Percentiles rank a stretch among this genome's conserved stretches.
Evolutionary conservation across 2,888 invertebrate species (phyloP).

Genomic region (Diplolepis rosae): DNA sequence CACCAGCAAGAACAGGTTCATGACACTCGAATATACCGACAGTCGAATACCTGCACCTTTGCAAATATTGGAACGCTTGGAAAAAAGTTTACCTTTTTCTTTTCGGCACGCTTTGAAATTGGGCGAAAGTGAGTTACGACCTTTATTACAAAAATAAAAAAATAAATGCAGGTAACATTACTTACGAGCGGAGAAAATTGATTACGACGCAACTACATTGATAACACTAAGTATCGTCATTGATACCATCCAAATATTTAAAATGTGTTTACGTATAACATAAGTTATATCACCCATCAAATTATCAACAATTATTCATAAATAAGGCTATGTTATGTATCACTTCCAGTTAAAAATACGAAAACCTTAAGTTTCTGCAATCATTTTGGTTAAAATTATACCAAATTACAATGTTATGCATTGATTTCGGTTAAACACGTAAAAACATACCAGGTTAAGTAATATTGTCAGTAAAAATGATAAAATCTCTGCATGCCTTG

Average conservation of each 20-base stretch:
- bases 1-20: conserved; percentile 15
- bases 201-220: background rate
- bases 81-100: background rate
- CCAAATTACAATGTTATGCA: no score
- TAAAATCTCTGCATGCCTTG: no score
- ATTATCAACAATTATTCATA: no score
- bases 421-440: no score
- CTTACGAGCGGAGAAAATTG: background rate
- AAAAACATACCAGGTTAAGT: no score
- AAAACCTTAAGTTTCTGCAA: no score
- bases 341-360: no score
- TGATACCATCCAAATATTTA: background rate
- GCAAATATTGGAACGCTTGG: conserved; percentile 4
- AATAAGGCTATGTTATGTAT: no score
- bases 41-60: background rate
- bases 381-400: no score
- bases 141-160: background rate
- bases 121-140: conserved; percentile 24
- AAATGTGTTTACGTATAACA: no score
- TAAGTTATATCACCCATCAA: no score
- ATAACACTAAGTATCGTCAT: background rate
- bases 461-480: no score
- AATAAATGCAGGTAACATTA: background rate
- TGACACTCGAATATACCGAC: background rate
- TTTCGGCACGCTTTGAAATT: conserved; percentile 27